phyloP scores from a whole-genome alignment of 2,113 vertebrate genomes.

The Chaetops frenatus region DNA sequence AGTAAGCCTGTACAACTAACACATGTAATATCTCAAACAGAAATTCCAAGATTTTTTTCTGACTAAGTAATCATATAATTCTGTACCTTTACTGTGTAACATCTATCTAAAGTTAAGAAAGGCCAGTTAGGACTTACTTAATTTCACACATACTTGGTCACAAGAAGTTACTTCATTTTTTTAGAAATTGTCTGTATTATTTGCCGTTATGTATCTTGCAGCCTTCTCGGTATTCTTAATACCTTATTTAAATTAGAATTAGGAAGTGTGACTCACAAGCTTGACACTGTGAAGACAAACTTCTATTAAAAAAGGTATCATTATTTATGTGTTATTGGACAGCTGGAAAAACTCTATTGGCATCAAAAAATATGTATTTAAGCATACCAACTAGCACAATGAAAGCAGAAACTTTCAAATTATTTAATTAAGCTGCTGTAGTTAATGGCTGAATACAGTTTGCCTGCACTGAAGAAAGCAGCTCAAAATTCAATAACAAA shows the following conservation, averaged over 20 bases:
- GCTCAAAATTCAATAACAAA: too few relatives aligned
- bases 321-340: not conserved
- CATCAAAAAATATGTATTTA: not conserved
- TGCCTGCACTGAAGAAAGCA: not conserved
- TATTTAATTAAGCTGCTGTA: conserved; percentile 33
- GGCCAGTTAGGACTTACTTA: not conserved
- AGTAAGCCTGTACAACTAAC: not conserved
- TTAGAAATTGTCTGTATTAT: not conserved
- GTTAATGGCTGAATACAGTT: not conserved
- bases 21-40: not conserved
- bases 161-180: not conserved
- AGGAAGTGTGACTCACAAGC: not conserved
- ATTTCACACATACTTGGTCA: not conserved
- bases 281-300: not conserved
- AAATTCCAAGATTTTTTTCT: not conserved
- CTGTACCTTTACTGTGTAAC: not conserved
- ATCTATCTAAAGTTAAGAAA: not conserved
- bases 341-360: not conserved
- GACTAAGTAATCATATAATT: not conserved
- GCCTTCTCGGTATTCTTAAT: not conserved
- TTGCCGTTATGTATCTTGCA: not conserved
- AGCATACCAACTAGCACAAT: not conserved
- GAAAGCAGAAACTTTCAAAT: conserved; percentile 35
- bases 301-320: not conserved
- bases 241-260: not conserved